Evolutionary conservation across 2,888 invertebrate species (phyloP).

Genomic region (Leuctra nigra): DNA sequence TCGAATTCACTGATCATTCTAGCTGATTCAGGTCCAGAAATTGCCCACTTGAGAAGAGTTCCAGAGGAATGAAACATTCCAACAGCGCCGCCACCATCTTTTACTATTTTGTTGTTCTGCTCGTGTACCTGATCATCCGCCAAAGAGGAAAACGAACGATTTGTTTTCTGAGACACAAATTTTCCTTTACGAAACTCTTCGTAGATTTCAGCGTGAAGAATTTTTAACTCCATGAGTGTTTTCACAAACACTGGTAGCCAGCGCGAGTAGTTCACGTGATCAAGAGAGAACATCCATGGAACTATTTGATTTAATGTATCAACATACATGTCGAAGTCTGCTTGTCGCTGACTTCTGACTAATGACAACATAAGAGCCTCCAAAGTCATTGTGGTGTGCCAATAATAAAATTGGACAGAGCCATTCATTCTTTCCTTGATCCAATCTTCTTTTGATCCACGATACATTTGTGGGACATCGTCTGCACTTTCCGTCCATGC

Average conservation of each 20-base stretch:
- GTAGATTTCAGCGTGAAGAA: neutral
- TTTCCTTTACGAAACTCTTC: neutral
- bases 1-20: constrained; percentile 24
- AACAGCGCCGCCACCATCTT: constrained; percentile 4
- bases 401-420: neutral
- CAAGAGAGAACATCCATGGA: neutral
- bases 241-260: constrained; percentile 16
- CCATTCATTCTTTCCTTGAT: neutral
- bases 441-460: too few species aligned
- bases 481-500: neutral
- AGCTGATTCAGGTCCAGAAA: constrained; percentile 21
- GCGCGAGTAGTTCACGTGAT: neutral
- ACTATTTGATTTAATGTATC: neutral
- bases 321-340: neutral
- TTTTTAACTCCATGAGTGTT: constrained; percentile 17
- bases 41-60: constrained; percentile 22
- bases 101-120: neutral
- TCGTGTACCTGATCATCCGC: constrained; percentile 11
- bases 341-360: neutral
- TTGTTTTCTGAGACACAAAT: neutral
- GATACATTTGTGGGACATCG: neutral
- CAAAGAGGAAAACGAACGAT: neutral
- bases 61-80: constrained; percentile 1
- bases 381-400: neutral
- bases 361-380: neutral